Conservation (phyloP, 2,888 invertebrate genomes). For the Beris chalybata region DNA sequence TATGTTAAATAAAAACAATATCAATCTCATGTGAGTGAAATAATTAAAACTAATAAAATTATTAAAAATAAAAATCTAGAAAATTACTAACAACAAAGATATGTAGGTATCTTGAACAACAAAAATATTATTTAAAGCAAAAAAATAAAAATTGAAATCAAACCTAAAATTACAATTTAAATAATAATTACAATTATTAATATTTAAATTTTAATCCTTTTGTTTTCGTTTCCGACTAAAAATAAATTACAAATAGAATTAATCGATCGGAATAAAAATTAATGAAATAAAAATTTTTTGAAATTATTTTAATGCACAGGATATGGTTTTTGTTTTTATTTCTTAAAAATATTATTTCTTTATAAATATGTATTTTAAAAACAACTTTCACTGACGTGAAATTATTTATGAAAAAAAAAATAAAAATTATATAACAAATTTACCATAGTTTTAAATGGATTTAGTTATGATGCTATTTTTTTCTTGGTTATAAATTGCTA, state of each 20-base stretch:
- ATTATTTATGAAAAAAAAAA: background rate
- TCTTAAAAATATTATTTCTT: background rate
- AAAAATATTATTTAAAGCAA: constrained; percentile 6
- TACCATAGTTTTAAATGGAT: too few species aligned
- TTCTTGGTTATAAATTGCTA: constrained; percentile 35
- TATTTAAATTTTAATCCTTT: background rate
- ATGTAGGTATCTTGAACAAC: constrained; percentile 22
- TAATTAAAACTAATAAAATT: background rate
- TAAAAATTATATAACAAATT: constrained; percentile 4
- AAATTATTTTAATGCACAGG: constrained; percentile 24
- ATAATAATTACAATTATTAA: background rate
- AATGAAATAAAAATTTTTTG: background rate
- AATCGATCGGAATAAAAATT: background rate
- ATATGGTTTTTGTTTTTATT: constrained; percentile 18
- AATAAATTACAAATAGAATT: background rate
- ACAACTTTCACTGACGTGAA: background rate
- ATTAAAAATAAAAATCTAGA: constrained; percentile 6
- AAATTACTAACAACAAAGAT: constrained; percentile 22
- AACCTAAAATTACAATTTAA: constrained; percentile 8
- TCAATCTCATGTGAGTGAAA: background rate
- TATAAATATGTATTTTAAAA: background rate
- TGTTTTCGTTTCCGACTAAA: background rate
- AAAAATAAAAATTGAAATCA: constrained; percentile 12
- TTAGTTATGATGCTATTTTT: too few species aligned
- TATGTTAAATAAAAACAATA: background rate